These are phyloP conservation scores for Drosophila ercepeae DNA, from an alignment of 1,140 invertebrate genomes.

Conservation along the genomic window DNA sequence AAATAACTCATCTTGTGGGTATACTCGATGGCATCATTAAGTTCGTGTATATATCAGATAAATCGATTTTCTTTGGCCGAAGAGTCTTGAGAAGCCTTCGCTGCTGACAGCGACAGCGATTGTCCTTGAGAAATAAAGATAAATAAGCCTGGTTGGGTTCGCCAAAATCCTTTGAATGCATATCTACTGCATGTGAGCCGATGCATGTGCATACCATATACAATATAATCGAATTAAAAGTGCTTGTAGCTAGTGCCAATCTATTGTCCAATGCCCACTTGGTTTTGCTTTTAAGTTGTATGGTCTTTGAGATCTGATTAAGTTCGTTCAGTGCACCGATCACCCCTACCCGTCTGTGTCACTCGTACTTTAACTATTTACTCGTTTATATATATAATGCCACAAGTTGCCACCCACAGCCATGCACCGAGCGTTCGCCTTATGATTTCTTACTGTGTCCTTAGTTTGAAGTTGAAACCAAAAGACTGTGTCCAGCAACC, in stretches of 20 bases:
- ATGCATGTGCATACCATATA: conserved; percentile 25
- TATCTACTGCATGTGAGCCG: conserved; percentile 29
- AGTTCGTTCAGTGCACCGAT: conserved; percentile 21
- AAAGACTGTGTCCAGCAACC: conserved; percentile 54
- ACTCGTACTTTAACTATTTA: conserved; percentile 30
- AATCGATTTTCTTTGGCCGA: conserved; percentile 27
- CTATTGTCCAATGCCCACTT: conserved; percentile 46
- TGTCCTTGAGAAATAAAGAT: conserved; percentile 19
- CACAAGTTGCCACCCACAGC: conserved; percentile 21
- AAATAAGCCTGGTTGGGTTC: conserved; percentile 1
- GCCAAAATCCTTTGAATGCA: not conserved
- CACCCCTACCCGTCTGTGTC: conserved; percentile 32
- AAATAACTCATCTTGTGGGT: conserved; percentile 3
- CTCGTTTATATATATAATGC: conserved; percentile 21
- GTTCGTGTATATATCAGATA: conserved; percentile 19
- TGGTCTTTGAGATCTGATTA: conserved; percentile 50
- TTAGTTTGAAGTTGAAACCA: conserved; percentile 61
- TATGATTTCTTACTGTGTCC: conserved; percentile 69
- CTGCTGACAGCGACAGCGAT: conserved; percentile 6
- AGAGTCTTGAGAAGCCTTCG: conserved; percentile 2
- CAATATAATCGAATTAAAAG: conserved; percentile 24
- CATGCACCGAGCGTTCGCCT: conserved; percentile 75
- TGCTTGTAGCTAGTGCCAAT: conserved; percentile 42
- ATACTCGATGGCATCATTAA: too few relatives aligned
- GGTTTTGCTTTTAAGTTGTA: conserved; percentile 56